These are phyloP conservation scores for Psittacula cyanocephala DNA, from an alignment of 2,113 vertebrate species.

Conservation along the genomic window DNA sequence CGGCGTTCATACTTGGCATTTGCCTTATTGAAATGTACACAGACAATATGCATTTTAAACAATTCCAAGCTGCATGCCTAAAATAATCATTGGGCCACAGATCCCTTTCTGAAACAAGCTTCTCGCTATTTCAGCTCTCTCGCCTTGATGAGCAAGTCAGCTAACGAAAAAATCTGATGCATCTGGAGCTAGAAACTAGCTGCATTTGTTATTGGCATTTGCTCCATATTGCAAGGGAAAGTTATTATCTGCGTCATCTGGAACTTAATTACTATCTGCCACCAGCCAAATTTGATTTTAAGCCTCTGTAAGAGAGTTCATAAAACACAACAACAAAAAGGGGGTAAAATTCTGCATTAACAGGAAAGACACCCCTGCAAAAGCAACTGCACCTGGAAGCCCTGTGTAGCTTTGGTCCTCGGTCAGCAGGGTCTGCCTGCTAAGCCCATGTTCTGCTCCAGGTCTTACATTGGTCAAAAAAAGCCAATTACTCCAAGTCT, in stretches of 20 bases:
- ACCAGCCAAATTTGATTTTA: slow-evolving; percentile 15
- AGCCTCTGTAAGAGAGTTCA: slow-evolving; percentile 15
- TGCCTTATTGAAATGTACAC: slow-evolving; percentile 90
- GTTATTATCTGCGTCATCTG: slow-evolving; percentile 61
- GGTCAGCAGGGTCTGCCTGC: background rate
- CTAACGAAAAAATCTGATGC: slow-evolving; percentile 25
- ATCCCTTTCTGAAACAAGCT: slow-evolving; percentile 10
- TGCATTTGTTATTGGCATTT: slow-evolving; percentile 36
- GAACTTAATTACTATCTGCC: slow-evolving; percentile 52
- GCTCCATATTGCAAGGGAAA: slow-evolving; percentile 60
- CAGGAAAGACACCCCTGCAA: background rate
- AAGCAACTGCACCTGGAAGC: background rate
- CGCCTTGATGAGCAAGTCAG: slow-evolving; percentile 37
- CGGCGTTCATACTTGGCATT: slow-evolving; percentile 89
- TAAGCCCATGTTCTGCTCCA: accelerated
- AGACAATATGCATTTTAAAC: slow-evolving; percentile 94
- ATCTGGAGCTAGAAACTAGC: slow-evolving; percentile 52
- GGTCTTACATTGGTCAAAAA: accelerated
- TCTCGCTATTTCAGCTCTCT: slow-evolving; percentile 31
- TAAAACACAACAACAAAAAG: background rate
- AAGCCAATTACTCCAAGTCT: background rate
- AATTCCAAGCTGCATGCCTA: slow-evolving; percentile 34
- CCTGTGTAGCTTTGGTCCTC: accelerated
- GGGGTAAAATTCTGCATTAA: accelerated
- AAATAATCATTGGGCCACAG: slow-evolving; percentile 51